Evolutionary conservation across 2,888 invertebrate genomes (phyloP).

Genomic region (Nebria brevicollis): DNA sequence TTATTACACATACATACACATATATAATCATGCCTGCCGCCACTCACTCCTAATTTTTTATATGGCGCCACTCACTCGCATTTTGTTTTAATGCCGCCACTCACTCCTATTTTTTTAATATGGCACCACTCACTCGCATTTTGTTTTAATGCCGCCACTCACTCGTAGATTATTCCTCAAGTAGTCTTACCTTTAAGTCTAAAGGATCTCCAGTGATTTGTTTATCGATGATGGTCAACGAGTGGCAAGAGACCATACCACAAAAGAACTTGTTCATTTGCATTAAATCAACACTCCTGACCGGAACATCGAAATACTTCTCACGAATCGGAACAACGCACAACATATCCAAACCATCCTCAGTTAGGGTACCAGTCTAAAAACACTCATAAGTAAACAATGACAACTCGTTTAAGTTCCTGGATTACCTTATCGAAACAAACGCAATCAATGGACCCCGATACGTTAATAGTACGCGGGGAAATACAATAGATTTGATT

Average conservation of each 20-base stretch:
- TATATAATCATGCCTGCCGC: too few species aligned
- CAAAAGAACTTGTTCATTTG: conserved; percentile 63
- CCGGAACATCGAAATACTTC: conserved; percentile 62
- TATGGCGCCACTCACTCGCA: too few species aligned
- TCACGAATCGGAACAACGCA: conserved; percentile 80
- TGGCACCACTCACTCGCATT: too few species aligned
- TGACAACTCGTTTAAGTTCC: not conserved
- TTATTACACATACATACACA: too few species aligned
- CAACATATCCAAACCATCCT: conserved; percentile 96
- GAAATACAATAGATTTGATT: conserved; percentile 90
- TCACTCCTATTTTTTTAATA: too few species aligned
- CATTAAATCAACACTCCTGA: conserved; percentile 64
- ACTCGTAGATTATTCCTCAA: too few species aligned
- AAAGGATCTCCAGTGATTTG: conserved; percentile 92
- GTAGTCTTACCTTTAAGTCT: conserved; percentile 78
- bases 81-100: too few species aligned
- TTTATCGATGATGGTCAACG: conserved; percentile 89
- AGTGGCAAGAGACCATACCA: conserved; percentile 94
- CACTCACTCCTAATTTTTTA: too few species aligned
- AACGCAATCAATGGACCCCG: conserved; percentile 88
- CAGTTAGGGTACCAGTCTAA: conserved; percentile 94
- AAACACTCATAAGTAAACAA: conserved; percentile 41
- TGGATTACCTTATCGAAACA: conserved; percentile 86
- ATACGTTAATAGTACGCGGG: conserved; percentile 91
- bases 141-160: too few species aligned